Base-by-base conservation (phyloP, 2,888 invertebrate genomes). In the Chaetogeoica ovagalla region DNA sequence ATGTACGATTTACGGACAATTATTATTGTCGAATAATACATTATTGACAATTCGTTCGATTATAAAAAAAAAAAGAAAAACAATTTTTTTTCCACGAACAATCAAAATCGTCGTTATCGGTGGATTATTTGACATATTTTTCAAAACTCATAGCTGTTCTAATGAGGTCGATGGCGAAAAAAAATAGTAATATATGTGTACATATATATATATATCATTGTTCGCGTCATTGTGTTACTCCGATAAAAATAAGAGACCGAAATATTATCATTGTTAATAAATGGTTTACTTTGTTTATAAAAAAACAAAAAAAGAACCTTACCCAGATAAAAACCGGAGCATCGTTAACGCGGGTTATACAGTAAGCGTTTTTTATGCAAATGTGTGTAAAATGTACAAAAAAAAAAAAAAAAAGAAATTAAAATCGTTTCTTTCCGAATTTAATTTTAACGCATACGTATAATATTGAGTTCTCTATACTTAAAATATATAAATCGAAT, bases 211-310 rank as follows among this genome's bases (percentile, higher is more conserved):
- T 71, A 43, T 57, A 2, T 23, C 19, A 60, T 43, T 43, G 48
- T 23, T 23, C 11, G 8, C 19, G 19, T 57, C 48, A 7, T n/a
- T n/a, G 48, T n/a, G 48, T 60, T 39, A 9, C 23, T 13, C 48
- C 30, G 60, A 60, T 72, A 72, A 43, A 60, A 65, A n/a, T 39
- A 43, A 73, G 19, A 30, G 23, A 73, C 48, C 15, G 52, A 21
- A 59, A 60, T 60, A 43, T n/a, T 62, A 73, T 72, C 30, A 5
- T 72, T 72, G n/a, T n/a, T 60, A 30, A 30, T 13, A 60, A 72
- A 72, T 48, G n/a, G 48, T 73, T 73, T 62, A 48, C 23, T 15
- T 62, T 30, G n/a, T 73, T 21, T n/a, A 62, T 6, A 30, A 72
- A 52, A n/a, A 59, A 52, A 72, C 19, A 48, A 57, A 19, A 72